Evolutionary conservation across 2,113 vertebrate genomes (phyloP).

Genomic region (Malurus elegans): DNA sequence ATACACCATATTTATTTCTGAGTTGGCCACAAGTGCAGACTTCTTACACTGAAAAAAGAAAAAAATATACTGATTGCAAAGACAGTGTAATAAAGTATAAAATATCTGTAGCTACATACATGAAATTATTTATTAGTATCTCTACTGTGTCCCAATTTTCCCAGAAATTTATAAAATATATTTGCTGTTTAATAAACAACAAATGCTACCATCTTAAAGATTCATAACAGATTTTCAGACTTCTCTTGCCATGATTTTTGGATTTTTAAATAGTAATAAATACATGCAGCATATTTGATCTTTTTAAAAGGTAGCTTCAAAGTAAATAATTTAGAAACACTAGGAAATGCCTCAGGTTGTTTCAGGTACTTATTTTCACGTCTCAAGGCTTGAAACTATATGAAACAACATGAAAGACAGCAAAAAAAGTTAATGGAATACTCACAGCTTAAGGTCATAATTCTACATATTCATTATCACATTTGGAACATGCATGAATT

Average conservation of each 20-base stretch:
- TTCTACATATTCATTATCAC: not conserved
- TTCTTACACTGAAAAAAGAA: not conserved
- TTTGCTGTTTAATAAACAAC: not conserved
- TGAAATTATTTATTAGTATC: not conserved
- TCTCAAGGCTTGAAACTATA: not conserved
- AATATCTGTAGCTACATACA: not conserved
- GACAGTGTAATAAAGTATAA: not conserved
- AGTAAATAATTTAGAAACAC: not conserved
- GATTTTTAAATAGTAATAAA: not conserved
- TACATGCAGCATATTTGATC: not conserved
- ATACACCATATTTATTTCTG: not conserved
- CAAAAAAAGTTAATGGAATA: not conserved
- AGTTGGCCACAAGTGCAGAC: not conserved
- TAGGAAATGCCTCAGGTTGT: not conserved
- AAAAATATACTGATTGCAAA: not conserved
- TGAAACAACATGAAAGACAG: not conserved
- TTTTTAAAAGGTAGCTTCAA: not conserved
- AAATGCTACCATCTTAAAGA: rapidly evolving
- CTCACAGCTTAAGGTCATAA: not conserved
- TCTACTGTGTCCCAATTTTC: not conserved
- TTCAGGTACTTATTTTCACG: not conserved
- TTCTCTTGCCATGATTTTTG: not conserved
- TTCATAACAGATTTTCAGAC: not conserved
- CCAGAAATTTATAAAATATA: not conserved
- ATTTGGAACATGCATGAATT: not conserved